phyloP scores from a whole-genome alignment of 2,113 vertebrate genomes.

The Antechinus flavipes region DNA sequence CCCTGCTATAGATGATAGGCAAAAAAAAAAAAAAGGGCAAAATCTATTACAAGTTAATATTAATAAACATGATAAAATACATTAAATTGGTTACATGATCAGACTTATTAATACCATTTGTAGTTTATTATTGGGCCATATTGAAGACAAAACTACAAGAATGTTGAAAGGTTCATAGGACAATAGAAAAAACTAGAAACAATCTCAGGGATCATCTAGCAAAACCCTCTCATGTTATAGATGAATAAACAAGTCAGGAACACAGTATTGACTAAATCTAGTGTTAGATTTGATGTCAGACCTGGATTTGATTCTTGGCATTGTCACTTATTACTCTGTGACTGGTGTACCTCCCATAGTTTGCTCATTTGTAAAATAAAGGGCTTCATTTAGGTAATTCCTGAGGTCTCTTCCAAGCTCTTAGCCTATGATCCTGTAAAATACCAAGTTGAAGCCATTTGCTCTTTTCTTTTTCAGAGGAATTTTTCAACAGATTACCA shows the following conservation, averaged over 20 bases:
- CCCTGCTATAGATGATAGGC: neutral
- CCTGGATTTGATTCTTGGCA: neutral
- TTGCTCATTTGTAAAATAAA: neutral
- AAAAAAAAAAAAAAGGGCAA: slow-evolving; percentile 24
- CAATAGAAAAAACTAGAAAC: neutral
- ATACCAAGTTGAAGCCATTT: neutral
- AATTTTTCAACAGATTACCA: neutral
- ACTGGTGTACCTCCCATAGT: neutral
- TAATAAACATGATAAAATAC: neutral
- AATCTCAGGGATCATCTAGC: neutral
- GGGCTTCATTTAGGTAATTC: neutral
- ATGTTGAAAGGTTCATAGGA: neutral
- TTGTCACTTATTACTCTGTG: neutral
- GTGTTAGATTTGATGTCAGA: neutral
- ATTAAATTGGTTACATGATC: neutral
- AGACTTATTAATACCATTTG: neutral
- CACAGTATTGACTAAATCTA: neutral
- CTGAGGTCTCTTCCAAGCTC: neutral
- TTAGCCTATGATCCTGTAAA: neutral
- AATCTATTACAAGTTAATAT: slow-evolving; percentile 2
- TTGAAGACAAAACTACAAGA: neutral
- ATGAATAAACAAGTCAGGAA: neutral
- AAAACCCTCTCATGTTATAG: neutral
- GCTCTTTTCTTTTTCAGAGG: neutral
- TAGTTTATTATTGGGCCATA: neutral